Evolutionary conservation across 2,797 vertebrate genomes (phyloP), one percentile per base, ranked within the genome.

Genomic region (Protosalanx chinensis): DNA sequence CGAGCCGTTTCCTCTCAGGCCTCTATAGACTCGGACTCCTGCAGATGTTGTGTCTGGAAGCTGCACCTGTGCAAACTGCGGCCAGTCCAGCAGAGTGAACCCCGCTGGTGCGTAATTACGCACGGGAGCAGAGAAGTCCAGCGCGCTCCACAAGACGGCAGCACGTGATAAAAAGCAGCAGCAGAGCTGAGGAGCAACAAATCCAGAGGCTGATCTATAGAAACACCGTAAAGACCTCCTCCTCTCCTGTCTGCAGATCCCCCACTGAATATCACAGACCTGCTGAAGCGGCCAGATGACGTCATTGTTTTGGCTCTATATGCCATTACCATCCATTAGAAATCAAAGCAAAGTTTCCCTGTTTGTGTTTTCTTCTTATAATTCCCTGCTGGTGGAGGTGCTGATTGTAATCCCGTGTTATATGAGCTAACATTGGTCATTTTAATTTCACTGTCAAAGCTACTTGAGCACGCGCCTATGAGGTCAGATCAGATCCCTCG

Each of bases 241-340:
- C 58, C 37, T 41, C 7, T 12, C 10, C 37, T 10, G 37, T 41
- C 37, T 41, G 37, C n/a, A 10, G 7, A 37, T 18, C 6, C 51
- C 68, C 59, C 23, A 63, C 71, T 67, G 59, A 56, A 76, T 62
- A 76, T 82, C 68, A 64, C 33, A 18, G 37, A 29, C 77, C 78
- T 69, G 71, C n/a, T 75, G 79, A 37, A 68, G 75, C 41, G 70
- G 69, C 57, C 71, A 69, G 51, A 84, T 87, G 71, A 85, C 72
- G 72, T 84, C 83, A 86, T 61, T 41, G 69, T 58, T 77, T 64
- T 86, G 82, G 81, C 69, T n/a, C n/a, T n/a, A n/a, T n/a, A n/a
- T n/a, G 64, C 29, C 1, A 53, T n/a, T 58, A 46, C 29, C 5
- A 49, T 51, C 60, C 61, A 64, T 46, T 65, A 62, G 18, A 78